Conservation (phyloP, 64 coral and sea anemone species). For the Dendrophyllia cribrosa region DNA sequence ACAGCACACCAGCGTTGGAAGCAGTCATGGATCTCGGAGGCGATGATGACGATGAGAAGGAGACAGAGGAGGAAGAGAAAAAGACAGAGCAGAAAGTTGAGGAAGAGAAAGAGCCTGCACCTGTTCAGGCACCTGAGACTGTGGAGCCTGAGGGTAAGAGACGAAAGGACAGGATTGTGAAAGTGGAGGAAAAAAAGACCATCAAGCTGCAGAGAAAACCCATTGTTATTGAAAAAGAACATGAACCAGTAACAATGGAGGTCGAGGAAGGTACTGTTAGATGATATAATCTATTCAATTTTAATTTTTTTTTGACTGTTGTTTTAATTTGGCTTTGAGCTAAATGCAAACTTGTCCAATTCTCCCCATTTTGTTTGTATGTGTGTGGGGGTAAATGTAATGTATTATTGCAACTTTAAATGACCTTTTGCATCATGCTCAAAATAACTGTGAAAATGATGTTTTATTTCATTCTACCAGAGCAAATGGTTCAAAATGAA, state of each 20-base stretch:
- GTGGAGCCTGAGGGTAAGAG: conserved; percentile 48
- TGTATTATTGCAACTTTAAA: not conserved
- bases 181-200: conserved; percentile 92
- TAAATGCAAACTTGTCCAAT: no score
- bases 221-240: conserved; percentile 33
- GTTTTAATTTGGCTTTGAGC: no score
- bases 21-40: conserved; percentile 96
- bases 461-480: not conserved
- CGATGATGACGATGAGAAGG: conserved; percentile 84
- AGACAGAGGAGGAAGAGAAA: conserved; percentile 57
- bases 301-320: not conserved
- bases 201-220: conserved; percentile 75
- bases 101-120: conserved; percentile 27
- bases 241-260: conserved; percentile 73
- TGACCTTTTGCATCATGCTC: not conserved
- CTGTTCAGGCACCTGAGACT: conserved; percentile 57
- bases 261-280: conserved; percentile 68
- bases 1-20: conserved; percentile 90
- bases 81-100: not conserved
- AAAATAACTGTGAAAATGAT: not conserved
- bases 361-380: no score
- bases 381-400: no score
- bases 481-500: not conserved
- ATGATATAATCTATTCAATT: not conserved
- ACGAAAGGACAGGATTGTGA: conserved; percentile 86